Percentiles rank a stretch among this genome's conserved stretches.
phyloP scores from a whole-genome alignment of 2,113 vertebrate species.

The Coturnix japonica region DNA sequence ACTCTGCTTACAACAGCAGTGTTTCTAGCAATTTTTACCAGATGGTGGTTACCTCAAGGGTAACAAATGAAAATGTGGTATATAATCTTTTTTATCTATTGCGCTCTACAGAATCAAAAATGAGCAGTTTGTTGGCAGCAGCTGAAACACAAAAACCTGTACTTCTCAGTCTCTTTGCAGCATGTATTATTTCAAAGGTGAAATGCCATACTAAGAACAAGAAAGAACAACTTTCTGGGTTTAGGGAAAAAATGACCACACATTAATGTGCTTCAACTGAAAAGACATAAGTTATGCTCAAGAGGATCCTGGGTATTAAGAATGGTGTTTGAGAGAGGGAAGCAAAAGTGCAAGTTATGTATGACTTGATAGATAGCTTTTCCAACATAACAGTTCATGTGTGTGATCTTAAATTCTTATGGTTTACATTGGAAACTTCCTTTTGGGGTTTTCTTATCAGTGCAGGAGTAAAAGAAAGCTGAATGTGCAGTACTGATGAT shows the following conservation, averaged over 20 bases:
- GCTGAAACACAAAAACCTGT: background rate
- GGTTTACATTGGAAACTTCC: background rate
- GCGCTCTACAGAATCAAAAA: constrained; percentile 4
- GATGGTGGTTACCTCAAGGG: background rate
- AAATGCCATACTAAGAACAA: background rate
- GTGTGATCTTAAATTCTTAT: background rate
- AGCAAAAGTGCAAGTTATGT: background rate
- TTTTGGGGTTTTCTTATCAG: background rate
- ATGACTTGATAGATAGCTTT: background rate
- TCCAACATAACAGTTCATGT: background rate
- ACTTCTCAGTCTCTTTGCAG: background rate
- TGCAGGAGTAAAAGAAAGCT: background rate
- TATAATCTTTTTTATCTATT: background rate
- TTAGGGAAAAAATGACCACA: background rate
- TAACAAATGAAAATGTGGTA: background rate
- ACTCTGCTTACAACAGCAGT: background rate
- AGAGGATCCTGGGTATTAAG: background rate
- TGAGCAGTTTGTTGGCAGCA: constrained; percentile 11
- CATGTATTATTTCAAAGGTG: constrained; percentile 22
- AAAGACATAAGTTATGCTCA: background rate
- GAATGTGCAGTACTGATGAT: background rate
- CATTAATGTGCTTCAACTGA: background rate
- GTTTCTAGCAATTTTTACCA: background rate
- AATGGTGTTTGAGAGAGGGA: background rate
- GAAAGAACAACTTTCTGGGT: background rate